Percentiles rank a stretch among this genome's conserved stretches.
Conservation (phyloP, 2,888 invertebrate genomes). For the Plebejus argus region DNA sequence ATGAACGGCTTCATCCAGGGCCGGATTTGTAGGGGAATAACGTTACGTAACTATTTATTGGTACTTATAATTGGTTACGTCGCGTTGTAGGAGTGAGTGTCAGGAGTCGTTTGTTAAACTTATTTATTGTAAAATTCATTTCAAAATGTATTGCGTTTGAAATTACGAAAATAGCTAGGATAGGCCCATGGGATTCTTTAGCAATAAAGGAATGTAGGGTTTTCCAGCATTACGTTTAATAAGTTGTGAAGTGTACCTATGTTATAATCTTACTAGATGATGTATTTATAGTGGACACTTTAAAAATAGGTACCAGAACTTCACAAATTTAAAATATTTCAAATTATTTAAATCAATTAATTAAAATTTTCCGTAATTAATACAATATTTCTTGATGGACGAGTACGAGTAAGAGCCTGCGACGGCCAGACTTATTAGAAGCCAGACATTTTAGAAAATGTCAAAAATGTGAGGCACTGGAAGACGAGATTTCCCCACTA, state of each 20-base stretch:
- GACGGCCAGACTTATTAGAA: too few relatives aligned
- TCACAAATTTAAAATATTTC: too few relatives aligned
- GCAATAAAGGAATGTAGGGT: background rate
- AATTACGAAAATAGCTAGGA: background rate
- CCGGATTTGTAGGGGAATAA: slow-evolving; percentile 32
- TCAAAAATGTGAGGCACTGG: too few relatives aligned
- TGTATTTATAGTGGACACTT: too few relatives aligned
- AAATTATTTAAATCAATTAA: too few relatives aligned
- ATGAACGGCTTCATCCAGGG: slow-evolving; percentile 37
- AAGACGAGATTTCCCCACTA: too few relatives aligned
- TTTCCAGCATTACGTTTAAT: background rate
- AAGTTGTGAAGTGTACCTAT: background rate
- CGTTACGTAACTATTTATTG: slow-evolving; percentile 26
- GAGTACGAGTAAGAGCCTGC: too few relatives aligned
- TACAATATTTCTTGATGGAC: too few relatives aligned
- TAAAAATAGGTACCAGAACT: too few relatives aligned
- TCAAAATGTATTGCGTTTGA: slow-evolving; percentile 34
- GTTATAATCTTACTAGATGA: too few relatives aligned
- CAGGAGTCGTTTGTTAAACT: slow-evolving; percentile 26
- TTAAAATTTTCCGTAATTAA: too few relatives aligned
- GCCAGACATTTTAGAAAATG: too few relatives aligned
- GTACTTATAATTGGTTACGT: background rate
- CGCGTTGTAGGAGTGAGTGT: background rate
- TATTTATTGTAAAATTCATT: slow-evolving; percentile 34
- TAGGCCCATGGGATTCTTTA: background rate